phyloP scores from a whole-genome alignment of 2,888 invertebrate species.

The Aleiodes testaceus region DNA sequence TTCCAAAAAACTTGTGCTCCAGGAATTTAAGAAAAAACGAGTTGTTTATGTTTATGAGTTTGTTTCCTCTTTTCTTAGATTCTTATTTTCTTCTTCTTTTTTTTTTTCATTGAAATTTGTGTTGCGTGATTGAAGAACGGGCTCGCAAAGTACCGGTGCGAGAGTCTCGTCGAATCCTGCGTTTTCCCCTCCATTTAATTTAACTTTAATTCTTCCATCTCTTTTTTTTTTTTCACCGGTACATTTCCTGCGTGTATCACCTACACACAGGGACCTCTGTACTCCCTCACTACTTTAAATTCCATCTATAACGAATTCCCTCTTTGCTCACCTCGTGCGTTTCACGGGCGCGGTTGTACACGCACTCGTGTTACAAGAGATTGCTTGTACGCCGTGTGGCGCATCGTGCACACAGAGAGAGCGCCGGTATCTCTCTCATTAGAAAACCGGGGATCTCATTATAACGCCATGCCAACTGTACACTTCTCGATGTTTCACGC shows the following conservation, averaged over 20 bases:
- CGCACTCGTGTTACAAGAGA: conserved; percentile 10
- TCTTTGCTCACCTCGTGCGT: neutral
- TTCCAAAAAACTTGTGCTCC: neutral
- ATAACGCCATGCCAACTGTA: conserved; percentile 50
- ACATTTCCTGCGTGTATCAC: conserved; percentile 39
- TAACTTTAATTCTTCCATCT: conserved; percentile 32
- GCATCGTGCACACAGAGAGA: neutral
- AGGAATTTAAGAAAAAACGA: neutral
- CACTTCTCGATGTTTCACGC: conserved; percentile 48
- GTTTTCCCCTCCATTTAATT: conserved; percentile 38
- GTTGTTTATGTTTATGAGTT: conserved; percentile 23
- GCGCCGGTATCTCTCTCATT: conserved; percentile 59
- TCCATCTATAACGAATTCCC: conserved; percentile 25
- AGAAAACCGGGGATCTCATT: conserved; percentile 60
- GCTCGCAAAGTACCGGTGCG: conserved; percentile 13
- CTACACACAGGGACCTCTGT: conserved; percentile 33
- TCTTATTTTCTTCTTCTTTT: neutral
- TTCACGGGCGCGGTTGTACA: neutral
- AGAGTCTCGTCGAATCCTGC: conserved; percentile 30
- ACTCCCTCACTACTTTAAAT: conserved; percentile 37
- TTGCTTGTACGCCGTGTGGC: conserved; percentile 2
- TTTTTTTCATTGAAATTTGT: neutral
- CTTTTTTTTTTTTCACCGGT: conserved; percentile 34
- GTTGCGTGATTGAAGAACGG: conserved; percentile 30
- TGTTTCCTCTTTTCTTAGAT: neutral